phyloP scores from a whole-genome alignment of 1,140 invertebrate species.

The Lanistes nyassanus region DNA sequence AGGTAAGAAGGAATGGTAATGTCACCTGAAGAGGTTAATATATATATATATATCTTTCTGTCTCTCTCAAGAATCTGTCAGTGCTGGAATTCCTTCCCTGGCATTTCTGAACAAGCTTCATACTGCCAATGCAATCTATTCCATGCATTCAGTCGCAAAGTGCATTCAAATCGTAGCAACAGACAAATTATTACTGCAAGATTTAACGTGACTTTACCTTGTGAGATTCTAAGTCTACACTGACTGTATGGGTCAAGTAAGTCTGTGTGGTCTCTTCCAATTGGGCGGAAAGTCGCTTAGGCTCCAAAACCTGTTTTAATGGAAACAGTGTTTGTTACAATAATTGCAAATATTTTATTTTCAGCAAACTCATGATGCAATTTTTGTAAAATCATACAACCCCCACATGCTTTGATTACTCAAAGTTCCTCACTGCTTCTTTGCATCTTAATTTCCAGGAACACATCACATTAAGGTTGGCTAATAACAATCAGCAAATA shows the following conservation, averaged over 20 bases:
- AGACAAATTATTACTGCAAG: background rate
- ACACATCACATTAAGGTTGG: too few species aligned
- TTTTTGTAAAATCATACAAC: too few species aligned
- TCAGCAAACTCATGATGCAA: too few species aligned
- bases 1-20: constrained; percentile 17
- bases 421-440: too few species aligned
- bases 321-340: background rate
- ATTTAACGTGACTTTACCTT: constrained; percentile 33
- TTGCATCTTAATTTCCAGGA: too few species aligned
- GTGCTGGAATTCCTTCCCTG: too few species aligned
- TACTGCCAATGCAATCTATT: too few species aligned
- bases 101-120: background rate
- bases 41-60: background rate
- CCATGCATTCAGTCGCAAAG: too few species aligned
- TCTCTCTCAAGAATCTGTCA: background rate
- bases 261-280: constrained; percentile 49
- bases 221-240: constrained; percentile 40
- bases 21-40: constrained; percentile 3
- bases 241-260: constrained; percentile 48
- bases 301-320: constrained; percentile 47
- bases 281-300: constrained; percentile 44
- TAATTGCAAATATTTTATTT: too few species aligned
- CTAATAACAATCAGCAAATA: too few species aligned
- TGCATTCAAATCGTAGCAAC: background rate
- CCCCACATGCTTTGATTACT: too few species aligned